Evolutionary conservation across 2,888 invertebrate species (phyloP).

Genomic region (Tortrix viridana): DNA sequence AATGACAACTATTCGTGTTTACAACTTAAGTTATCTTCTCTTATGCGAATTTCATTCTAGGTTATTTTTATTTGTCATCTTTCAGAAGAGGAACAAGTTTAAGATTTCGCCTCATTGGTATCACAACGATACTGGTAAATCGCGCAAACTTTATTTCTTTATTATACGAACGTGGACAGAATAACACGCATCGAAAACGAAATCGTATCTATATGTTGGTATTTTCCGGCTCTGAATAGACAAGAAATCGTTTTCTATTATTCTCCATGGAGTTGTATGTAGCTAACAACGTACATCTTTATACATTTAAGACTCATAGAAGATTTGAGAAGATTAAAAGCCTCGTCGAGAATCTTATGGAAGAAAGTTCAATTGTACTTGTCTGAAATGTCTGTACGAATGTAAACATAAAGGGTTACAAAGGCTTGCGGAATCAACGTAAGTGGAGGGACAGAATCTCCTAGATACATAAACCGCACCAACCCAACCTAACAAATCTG

Average conservation of each 20-base stretch:
- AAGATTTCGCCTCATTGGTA: slow-evolving; percentile 31
- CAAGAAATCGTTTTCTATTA: slow-evolving; percentile 26
- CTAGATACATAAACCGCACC: slow-evolving; percentile 36
- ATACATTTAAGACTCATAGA: slow-evolving; percentile 27
- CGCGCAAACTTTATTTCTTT: slow-evolving; percentile 25
- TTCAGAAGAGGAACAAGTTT: slow-evolving; percentile 19
- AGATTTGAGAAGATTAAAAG: slow-evolving; percentile 27
- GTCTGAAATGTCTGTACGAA: slow-evolving; percentile 23
- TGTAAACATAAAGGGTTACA: slow-evolving; percentile 37
- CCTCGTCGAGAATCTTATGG: slow-evolving; percentile 17
- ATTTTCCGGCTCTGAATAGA: slow-evolving; percentile 14
- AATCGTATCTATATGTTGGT: slow-evolving; percentile 9
- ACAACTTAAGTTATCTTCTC: slow-evolving; percentile 15
- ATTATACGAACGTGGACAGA: slow-evolving; percentile 24
- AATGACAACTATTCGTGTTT: slow-evolving; percentile 6
- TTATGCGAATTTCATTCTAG: slow-evolving; percentile 4
- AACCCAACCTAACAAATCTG: slow-evolving; percentile 36
- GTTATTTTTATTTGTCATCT: slow-evolving; percentile 26
- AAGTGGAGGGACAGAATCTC: slow-evolving; percentile 42
- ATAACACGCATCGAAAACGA: slow-evolving; percentile 16
- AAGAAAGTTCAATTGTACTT: slow-evolving; percentile 41
- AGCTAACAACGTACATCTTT: slow-evolving; percentile 15
- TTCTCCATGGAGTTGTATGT: slow-evolving; percentile 10
- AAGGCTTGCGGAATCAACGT: slow-evolving; percentile 39
- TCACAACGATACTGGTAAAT: slow-evolving; percentile 24